Conservation (phyloP, 2,888 invertebrate genomes). For the Drosophila gaucha region DNA sequence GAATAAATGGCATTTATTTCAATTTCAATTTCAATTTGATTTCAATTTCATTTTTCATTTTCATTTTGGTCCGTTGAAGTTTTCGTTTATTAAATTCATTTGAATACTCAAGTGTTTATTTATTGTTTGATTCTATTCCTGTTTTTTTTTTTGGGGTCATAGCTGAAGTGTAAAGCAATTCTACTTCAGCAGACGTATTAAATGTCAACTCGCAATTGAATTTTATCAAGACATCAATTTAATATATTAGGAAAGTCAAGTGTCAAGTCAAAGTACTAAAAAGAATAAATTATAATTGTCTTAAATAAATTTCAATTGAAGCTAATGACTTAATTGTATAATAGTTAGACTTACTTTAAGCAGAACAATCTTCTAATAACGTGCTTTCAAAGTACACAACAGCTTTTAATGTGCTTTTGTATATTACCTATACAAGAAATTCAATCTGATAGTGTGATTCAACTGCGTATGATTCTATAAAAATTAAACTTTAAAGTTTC, state of each 20-base stretch:
- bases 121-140: constrained; percentile 3
- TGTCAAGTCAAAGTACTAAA: too few relatives aligned
- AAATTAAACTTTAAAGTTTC: too few relatives aligned
- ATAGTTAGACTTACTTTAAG: too few relatives aligned
- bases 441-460: too few relatives aligned
- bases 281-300: too few relatives aligned
- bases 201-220: constrained; percentile 1
- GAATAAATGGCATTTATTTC: constrained; percentile 19
- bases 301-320: too few relatives aligned
- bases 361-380: too few relatives aligned
- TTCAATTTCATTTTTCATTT: constrained; percentile 7
- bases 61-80: not conserved
- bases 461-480: too few relatives aligned
- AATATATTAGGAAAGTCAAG: not conserved
- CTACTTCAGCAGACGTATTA: not conserved
- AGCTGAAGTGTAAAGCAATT: constrained; percentile 3
- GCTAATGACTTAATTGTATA: too few relatives aligned
- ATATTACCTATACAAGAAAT: too few relatives aligned
- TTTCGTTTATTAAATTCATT: constrained; percentile 26
- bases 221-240: not conserved
- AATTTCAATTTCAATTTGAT: constrained; percentile 27
- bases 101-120: constrained; percentile 28
- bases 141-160: not conserved
- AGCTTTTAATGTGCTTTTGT: too few relatives aligned
- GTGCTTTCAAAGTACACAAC: too few relatives aligned